Evolutionary conservation across 2,888 invertebrate species (phyloP), one percentile per base, ranked within the genome.

Genomic region (Hemithea aestivaria): DNA sequence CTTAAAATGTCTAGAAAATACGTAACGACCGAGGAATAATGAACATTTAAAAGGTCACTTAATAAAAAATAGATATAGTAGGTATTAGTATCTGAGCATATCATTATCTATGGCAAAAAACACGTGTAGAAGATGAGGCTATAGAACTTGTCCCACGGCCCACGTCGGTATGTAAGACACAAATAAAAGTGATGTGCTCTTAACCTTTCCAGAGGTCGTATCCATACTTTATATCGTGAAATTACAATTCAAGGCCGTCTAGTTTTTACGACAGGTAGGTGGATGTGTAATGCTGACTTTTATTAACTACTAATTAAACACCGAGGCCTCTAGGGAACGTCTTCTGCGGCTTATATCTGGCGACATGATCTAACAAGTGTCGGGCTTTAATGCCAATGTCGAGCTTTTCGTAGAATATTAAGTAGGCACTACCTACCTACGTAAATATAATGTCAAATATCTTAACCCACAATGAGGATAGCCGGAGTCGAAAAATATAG

Each of bases 151-250:
- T 75, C 70, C 56, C 46, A 49, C 53, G n/a, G n/a, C n/a, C n/a
- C n/a, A n/a, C n/a, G 58, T 62, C 57, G 48, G 53, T 63, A 64
- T 59, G 64, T 66, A 59, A 60, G 66, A 72, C 67, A 61, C 66
- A 72, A 76, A 82, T 79, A 80, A 80, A 80, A 78, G 69, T 73
- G 70, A 79, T 77, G 74, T 73, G 73, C 73, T 73, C 72, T 77
- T 82, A 80, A 83, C 83, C 83, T 84, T 84, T 79, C 62, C 66
- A 76, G 66, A 77, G 78, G 82, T 79, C 79, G 55, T 51, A 40
- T 63, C 55, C 61, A 63, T 66, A 66, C 62, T 66, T 67, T 65
- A 70, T 66, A 72, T 76, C 67, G 71, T 73, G 78, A 82, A 84
- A 80, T 80, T 79, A 73, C 64, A 56, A 73, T 73, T 73, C 75